A percentile compares a stretch with the other conserved stretches of the same genome.
These are phyloP conservation scores for Poeciliopsis gracilis DNA, from an alignment of 2,797 vertebrate genomes.

Conservation along the genomic window DNA sequence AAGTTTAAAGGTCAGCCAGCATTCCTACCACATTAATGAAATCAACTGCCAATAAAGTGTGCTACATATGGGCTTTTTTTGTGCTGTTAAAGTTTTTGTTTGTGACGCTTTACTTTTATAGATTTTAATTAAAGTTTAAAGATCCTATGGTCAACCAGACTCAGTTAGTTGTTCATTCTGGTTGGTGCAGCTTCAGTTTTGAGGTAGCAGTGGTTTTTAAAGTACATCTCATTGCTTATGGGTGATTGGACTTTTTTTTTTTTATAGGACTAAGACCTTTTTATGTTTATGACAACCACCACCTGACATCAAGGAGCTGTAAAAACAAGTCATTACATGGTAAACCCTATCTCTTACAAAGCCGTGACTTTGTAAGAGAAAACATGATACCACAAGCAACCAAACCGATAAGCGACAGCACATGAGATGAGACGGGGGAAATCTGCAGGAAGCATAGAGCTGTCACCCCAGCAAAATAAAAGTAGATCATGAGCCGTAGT, in stretches of 20 bases:
- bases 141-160: neutral
- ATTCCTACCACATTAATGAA: neutral
- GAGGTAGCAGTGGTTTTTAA: neutral
- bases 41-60: neutral
- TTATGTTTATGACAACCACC: neutral
- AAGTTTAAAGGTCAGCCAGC: neutral
- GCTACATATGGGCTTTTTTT: neutral
- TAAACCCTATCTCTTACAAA: neutral
- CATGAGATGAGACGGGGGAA: neutral
- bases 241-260: neutral
- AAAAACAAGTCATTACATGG: neutral
- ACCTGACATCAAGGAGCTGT: neutral
- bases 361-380: neutral
- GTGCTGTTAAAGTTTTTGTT: neutral
- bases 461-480: neutral
- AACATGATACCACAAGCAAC: neutral
- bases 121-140: neutral
- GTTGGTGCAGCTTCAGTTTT: neutral
- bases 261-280: neutral
- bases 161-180: neutral
- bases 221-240: neutral
- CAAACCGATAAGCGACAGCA: neutral
- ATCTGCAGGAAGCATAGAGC: neutral
- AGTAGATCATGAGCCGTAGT: neutral
- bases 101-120: neutral